Conservation (phyloP, 2,888 invertebrate genomes). For the Eristalis arbustorum region DNA sequence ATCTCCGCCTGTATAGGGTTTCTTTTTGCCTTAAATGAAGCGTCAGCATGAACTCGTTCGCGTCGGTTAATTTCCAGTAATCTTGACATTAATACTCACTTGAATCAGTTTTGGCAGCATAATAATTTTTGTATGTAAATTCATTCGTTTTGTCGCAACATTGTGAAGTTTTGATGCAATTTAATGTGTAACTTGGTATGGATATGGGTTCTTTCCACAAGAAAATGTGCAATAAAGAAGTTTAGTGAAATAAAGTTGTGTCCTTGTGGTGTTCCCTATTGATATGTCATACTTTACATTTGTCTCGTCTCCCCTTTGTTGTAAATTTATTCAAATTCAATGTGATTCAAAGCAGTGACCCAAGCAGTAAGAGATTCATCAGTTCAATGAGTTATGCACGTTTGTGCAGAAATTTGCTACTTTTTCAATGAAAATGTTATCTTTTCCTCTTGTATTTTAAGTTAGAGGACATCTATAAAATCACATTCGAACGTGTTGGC, state of each 20-base stretch:
- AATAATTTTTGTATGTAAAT: not conserved
- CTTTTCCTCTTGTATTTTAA: no score
- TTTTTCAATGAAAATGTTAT: no score
- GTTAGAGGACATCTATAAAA: no score
- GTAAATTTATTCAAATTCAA: no score
- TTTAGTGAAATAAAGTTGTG: not conserved
- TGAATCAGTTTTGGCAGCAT: not conserved
- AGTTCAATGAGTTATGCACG: no score
- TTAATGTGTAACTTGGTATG: not conserved
- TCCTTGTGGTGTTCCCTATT: no score
- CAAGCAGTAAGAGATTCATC: no score
- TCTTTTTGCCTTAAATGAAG: not conserved
- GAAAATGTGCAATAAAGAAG: not conserved
- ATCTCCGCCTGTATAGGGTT: not conserved
- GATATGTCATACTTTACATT: no score
- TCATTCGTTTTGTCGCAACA: not conserved
- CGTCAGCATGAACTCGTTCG: not conserved
- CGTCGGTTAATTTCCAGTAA: not conserved
- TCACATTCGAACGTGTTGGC: no score
- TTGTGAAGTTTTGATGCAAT: not conserved
- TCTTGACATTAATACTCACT: not conserved
- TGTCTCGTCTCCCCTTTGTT: no score
- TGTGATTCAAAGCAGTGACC: no score
- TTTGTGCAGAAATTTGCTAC: no score
- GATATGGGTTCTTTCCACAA: not conserved